A percentile compares a stretch with the other conserved stretches of the same genome.
Conservation (phyloP, 2,888 invertebrate genomes). For the Clepsis dumicolana region DNA sequence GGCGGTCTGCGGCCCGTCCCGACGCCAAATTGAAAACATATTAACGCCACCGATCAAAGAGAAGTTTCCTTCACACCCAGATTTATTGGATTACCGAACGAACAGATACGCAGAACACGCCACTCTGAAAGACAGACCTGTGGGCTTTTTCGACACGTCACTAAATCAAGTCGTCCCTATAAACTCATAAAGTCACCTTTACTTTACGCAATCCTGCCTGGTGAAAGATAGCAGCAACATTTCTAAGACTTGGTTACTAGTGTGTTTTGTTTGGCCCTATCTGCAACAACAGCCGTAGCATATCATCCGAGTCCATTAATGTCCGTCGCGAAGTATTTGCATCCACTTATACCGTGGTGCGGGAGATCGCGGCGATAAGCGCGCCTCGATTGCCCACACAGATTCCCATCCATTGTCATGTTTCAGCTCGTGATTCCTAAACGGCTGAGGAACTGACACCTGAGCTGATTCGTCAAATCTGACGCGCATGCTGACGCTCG, state of each 20-base stretch:
- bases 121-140: slow-evolving; percentile 51
- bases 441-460: slow-evolving; percentile 55
- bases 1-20: slow-evolving; percentile 71
- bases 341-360: slow-evolving; percentile 46
- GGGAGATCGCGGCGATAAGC: slow-evolving; percentile 58
- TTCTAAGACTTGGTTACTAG: slow-evolving; percentile 26
- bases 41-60: slow-evolving; percentile 81
- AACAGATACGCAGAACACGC: slow-evolving; percentile 50
- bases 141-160: slow-evolving; percentile 44
- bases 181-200: slow-evolving; percentile 19
- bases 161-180: slow-evolving; percentile 33
- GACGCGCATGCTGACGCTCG: slow-evolving; percentile 53
- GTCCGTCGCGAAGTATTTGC: slow-evolving; percentile 45
- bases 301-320: slow-evolving; percentile 46
- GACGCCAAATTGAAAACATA: slow-evolving; percentile 78
- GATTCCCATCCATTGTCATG: slow-evolving; percentile 61
- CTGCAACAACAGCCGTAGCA: slow-evolving; percentile 46
- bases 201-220: slow-evolving; percentile 18
- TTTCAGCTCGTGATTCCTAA: slow-evolving; percentile 59
- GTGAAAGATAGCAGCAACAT: slow-evolving; percentile 1
- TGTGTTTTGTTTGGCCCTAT: slow-evolving; percentile 44
- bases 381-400: slow-evolving; percentile 60
- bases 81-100: slow-evolving; percentile 61
- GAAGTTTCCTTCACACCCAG: slow-evolving; percentile 64
- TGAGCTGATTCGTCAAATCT: slow-evolving; percentile 59